Base-by-base conservation (phyloP, 2,113 vertebrate genomes). In the Pipa parva region DNA sequence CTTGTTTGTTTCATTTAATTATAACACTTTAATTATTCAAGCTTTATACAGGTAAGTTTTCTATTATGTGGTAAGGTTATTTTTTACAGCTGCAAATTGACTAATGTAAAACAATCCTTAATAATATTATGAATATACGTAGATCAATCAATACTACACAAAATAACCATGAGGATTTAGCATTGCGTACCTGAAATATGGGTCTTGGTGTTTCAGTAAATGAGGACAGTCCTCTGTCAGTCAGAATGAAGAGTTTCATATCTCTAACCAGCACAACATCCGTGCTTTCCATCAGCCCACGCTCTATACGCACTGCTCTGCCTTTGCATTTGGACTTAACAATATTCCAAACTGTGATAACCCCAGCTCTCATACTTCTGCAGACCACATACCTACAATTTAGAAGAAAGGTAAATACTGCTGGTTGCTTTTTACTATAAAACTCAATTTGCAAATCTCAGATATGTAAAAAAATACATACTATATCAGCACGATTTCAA, bases 181-280 rank as follows among this genome's bases (percentile, higher is more conserved):
- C 29, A 21, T 21, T 5, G 22, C 29, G 3, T 78, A 80, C 77
- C 78, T 86, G 80, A 63, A 84, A 87, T 68, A 75, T 51, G 2
- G 74, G 39, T 25, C 65, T 69, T 17, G 74, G 63, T 3, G 72
- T 71, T 26, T 75, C 76, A 0, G 6, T 72, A 72, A 79, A 79
- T 57, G 55, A 72, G 29, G 64, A 24, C n/a, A 79, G 64, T 59
- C 78, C 71, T 11, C 73, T 78, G 72, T 79, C 74, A 12, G 76
- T 80, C 9, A 86, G 72, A 63, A 84, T 74, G 63, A 81, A 85
- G 8, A 83, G 63, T 50, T 80, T 82, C 56, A 74, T 77, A 59
- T 81, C 73, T 31, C 60, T 82, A 17, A 70, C 62, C 52, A 87
- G 55, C 17, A 77, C 69, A 22, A 80, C 51, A 18, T 82, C 78